phyloP scores from a whole-genome alignment of 2,888 invertebrate genomes.

The Notodonta ziczac region DNA sequence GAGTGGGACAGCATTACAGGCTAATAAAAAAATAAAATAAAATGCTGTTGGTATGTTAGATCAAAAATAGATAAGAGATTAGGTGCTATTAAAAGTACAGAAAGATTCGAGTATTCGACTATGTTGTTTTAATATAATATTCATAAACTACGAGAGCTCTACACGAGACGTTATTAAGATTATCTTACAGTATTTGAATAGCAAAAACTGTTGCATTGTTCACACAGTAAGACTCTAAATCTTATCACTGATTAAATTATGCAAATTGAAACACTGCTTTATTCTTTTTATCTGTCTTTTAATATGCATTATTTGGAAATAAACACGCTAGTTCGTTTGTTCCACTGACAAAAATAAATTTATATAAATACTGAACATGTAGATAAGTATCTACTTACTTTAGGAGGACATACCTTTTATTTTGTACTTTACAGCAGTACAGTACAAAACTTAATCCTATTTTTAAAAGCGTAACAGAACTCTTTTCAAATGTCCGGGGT shows the following conservation, averaged over 20 bases:
- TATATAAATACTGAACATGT: no score
- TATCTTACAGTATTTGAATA: neutral
- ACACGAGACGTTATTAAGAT: conserved; percentile 1
- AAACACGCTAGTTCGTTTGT: neutral
- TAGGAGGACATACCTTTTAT: no score
- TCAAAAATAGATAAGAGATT: no score
- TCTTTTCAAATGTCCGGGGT: neutral
- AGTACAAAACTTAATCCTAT: neutral
- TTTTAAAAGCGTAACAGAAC: neutral
- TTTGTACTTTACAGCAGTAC: no score
- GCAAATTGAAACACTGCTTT: neutral
- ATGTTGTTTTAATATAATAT: no score
- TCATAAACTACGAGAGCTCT: conserved; percentile 7
- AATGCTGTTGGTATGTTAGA: no score
- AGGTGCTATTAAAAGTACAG: no score
- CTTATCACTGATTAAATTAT: conserved; percentile 3
- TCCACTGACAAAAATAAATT: neutral
- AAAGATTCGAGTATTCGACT: no score
- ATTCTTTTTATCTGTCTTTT: neutral
- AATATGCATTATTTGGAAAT: neutral
- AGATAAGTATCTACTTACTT: no score
- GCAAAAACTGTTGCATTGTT: conserved; percentile 2
- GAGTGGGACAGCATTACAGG: no score
- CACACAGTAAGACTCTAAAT: neutral
- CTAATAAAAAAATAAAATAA: no score